Evolutionary conservation across 2,888 invertebrate genomes (phyloP).

Genomic region (Busseola fusca): DNA sequence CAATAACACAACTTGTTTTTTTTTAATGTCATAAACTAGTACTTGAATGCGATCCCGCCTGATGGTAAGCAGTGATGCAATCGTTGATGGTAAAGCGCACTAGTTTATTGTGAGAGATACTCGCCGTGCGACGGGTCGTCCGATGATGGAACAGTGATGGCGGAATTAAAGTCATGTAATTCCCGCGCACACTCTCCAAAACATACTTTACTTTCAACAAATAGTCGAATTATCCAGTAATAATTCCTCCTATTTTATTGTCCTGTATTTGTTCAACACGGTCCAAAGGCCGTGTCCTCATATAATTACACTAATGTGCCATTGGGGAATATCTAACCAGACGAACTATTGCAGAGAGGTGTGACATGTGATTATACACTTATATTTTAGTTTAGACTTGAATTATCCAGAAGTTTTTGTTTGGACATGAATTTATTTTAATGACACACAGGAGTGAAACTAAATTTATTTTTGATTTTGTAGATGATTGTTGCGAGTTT

Average conservation of each 20-base stretch:
- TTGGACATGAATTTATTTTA: slow-evolving; percentile 24
- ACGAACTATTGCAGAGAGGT: slow-evolving; percentile 38
- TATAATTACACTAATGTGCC: slow-evolving; percentile 73
- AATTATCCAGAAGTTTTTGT: slow-evolving; percentile 17
- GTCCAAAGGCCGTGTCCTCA: slow-evolving; percentile 50
- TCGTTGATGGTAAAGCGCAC: too few relatives aligned
- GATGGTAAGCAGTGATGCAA: too few relatives aligned
- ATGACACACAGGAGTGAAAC: neutral
- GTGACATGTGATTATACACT: slow-evolving; percentile 27
- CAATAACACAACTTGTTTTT: neutral
- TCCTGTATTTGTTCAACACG: slow-evolving; percentile 10
- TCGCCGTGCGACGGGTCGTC: too few relatives aligned
- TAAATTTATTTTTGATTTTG: neutral
- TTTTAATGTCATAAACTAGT: too few relatives aligned
- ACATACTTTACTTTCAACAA: slow-evolving; percentile 2
- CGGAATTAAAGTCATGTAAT: too few relatives aligned
- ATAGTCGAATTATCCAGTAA: slow-evolving; percentile 10
- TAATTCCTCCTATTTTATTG: neutral
- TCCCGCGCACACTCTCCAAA: too few relatives aligned
- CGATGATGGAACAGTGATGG: too few relatives aligned
- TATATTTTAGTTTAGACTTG: slow-evolving; percentile 45
- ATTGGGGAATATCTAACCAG: slow-evolving; percentile 66
- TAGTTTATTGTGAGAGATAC: too few relatives aligned
- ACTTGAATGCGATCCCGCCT: too few relatives aligned
- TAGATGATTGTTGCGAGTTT: neutral